Evolutionary conservation across 2,797 vertebrate species (phyloP), one percentile per base, ranked within the genome.

Genomic region (Crypturellus tataupa): DNA sequence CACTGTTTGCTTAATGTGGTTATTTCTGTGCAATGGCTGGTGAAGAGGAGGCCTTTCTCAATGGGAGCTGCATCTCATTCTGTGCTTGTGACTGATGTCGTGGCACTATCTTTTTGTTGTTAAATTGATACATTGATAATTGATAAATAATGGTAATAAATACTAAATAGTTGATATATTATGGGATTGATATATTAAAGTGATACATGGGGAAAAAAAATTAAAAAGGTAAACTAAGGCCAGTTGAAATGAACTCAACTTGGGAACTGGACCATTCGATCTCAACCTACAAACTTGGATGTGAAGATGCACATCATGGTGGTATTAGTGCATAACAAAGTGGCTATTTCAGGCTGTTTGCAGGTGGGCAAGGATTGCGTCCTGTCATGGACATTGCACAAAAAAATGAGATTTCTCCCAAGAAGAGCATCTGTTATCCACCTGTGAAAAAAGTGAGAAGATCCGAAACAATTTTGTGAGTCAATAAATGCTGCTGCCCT

Each of bases 81-180:
- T 47, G n/a, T 0, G 1, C 44, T 77, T 33, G 10, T 42, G 40
- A 15, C 13, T 0, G 0, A 27, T 27, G 18, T 6, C 56, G 23
- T 11, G 12, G 14, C 1, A 1, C 15, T 7, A 29, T 37, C 20
- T 62, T 62, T 44, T 68, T 7, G 0, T 17, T 33, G 2, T 0
- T 3, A 10, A 2, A 25, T 5, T 67, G 49, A 3, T 39, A 39
- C 10, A 39, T 10, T 39, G 37, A 39, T 39, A 39, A 39, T 39
- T 39, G 37, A 39, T 39, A 39, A 39, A 39, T 39, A 39, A 39
- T 39, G 37, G 37, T 39, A 39, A 39, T 39, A 39, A 39, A 39
- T 27, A 8, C 20, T n/a, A 49, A 25, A 25, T 25, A 49, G 25
- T 25, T 49, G 47, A 49, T 49, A 25, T 25, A 12, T 49, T 49